Base-by-base conservation (phyloP, 2,113 vertebrate species). In the Nannobrachium achirus region DNA sequence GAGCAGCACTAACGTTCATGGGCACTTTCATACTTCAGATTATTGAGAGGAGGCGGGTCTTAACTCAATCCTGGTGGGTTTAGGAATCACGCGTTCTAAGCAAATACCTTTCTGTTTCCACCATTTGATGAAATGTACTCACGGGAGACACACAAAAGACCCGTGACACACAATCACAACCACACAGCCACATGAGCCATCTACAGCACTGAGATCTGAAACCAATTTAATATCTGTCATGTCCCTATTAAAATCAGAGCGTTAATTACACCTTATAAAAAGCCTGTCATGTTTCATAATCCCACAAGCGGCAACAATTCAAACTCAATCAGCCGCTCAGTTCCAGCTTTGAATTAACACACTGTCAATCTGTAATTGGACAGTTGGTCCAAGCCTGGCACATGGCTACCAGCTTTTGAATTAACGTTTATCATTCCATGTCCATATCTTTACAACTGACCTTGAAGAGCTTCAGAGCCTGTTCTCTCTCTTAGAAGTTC, bases 251-350 rank as follows among this genome's bases (percentile, higher is more conserved):
- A 89, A 79, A 87, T 88, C 85, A 74, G 57, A 80, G 81, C 60
- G 77, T 91, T 92, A 93, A 93, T 93, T 93, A 91, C 88, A 86
- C 85, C 80, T 92, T 90, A 88, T 90, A 89, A 92, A 91, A 92
- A 89, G 87, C 84, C 89, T 89, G 91, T 91, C 91, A 83, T 87
- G 86, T 92, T 91, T 90, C 84, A 89, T 93, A 87, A 91, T 82
- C 83, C 73, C 73, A 85, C 79, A 75, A 78, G 86, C 82, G 75
- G 82, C 85, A 76, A 86, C 85, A 80, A 87, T 87, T 87, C 81
- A 84, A 87, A 86, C 85, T 90, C 83, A 88, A 89, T 92, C 88
- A 87, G 82, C 58, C 65, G 40, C 71, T 72, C 39, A 45, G 79
- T 87, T 89, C 78, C 63, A 62, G 59, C 80, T 50, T 69, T 75